Evolutionary conservation across 2,888 invertebrate genomes (phyloP).

Genomic region (Oeneis ivallda): DNA sequence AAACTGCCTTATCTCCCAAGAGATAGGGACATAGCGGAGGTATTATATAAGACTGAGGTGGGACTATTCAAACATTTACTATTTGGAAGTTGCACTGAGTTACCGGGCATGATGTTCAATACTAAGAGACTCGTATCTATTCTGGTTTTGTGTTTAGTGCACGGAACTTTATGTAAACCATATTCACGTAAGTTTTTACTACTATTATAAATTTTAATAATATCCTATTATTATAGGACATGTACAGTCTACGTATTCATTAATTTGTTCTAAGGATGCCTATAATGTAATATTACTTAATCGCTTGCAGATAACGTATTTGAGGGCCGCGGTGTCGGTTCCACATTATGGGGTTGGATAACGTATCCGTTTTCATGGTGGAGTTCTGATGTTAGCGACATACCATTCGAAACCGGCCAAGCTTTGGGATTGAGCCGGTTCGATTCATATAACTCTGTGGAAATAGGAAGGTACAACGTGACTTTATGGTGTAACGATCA

Average conservation of each 20-base stretch:
- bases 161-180: conserved; percentile 58
- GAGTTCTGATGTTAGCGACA: conserved; percentile 49
- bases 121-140: conserved; percentile 50
- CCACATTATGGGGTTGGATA: conserved; percentile 74
- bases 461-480: conserved; percentile 62
- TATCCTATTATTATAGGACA: not conserved
- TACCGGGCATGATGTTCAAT: conserved; percentile 54
- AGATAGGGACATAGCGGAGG: conserved; percentile 65
- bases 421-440: conserved; percentile 49
- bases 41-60: conserved; percentile 63
- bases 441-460: conserved; percentile 49
- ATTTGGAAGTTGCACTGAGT: conserved; percentile 47
- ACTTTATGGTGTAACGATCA: conserved; percentile 76
- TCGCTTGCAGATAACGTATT: conserved; percentile 63
- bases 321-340: conserved; percentile 64
- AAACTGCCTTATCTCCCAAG: conserved; percentile 61
- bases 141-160: conserved; percentile 53
- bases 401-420: conserved; percentile 48
- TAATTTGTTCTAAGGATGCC: not conserved
- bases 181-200: conserved; percentile 60
- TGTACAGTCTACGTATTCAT: not conserved
- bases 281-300: conserved; percentile 17
- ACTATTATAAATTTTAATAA: not conserved
- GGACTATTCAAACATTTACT: conserved; percentile 66
- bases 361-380: conserved; percentile 74